Evolutionary conservation across 2,888 invertebrate species (phyloP).

Genomic region (Harpalus rubripes): DNA sequence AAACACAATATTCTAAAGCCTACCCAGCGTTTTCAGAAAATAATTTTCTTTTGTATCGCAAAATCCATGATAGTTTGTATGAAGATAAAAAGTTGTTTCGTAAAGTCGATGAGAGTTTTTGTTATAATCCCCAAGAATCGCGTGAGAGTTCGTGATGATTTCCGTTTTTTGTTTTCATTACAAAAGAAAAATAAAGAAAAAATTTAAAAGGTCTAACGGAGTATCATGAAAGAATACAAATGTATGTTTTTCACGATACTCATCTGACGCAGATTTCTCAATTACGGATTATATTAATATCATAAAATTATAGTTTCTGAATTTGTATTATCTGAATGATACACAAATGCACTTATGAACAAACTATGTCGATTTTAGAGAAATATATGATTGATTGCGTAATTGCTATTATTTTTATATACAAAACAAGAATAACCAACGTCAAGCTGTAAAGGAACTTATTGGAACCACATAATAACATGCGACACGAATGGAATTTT

Average conservation of each 20-base stretch:
- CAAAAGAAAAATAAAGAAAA: conserved; percentile 37
- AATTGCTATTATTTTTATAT: no score
- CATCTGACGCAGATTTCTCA: conserved; percentile 35
- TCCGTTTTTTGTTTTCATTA: conserved; percentile 45
- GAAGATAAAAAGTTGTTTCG: conserved; percentile 38
- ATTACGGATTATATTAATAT: not conserved
- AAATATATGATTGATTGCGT: no score
- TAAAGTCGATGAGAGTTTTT: conserved; percentile 42
- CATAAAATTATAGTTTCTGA: no score
- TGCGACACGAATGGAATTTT: no score
- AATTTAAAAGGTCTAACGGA: conserved; percentile 36
- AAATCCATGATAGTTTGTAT: conserved; percentile 30
- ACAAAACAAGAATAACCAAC: no score
- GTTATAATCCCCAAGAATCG: conserved; percentile 18
- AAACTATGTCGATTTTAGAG: no score
- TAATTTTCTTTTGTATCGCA: conserved; percentile 13
- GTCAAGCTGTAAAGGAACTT: no score
- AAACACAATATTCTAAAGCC: not conserved
- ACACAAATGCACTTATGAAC: no score
- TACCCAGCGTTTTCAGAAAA: not conserved
- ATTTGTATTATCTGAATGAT: no score
- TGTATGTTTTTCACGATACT: conserved; percentile 32
- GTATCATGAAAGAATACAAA: conserved; percentile 30
- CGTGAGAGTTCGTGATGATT: conserved; percentile 47
- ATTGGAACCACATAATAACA: no score